phyloP scores from a whole-genome alignment of 2,797 vertebrate genomes.

The Liasis olivaceus region DNA sequence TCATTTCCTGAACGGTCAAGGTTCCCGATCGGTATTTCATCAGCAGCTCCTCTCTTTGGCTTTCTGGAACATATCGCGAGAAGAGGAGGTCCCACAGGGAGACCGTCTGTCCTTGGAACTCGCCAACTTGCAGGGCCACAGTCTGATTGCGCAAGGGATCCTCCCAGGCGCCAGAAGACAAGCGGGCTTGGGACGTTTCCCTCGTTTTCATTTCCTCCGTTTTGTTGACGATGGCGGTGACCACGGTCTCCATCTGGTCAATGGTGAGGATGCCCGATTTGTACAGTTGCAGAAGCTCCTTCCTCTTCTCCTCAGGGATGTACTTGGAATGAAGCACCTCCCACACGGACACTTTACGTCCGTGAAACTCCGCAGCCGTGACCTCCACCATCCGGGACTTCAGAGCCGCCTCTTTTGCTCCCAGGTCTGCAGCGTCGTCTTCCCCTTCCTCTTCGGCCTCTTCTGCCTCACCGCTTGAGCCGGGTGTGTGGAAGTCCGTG shows the following conservation, averaged over 20 bases:
- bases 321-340: slow-evolving; percentile 61
- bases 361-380: slow-evolving; percentile 72
- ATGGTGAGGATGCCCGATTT: background rate
- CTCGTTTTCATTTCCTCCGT: background rate
- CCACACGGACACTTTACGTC: slow-evolving; percentile 81
- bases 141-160: background rate
- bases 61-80: too few species aligned
- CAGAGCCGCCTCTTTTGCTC: slow-evolving; percentile 65
- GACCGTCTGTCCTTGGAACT: slow-evolving; percentile 71
- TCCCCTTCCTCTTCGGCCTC: slow-evolving; percentile 37
- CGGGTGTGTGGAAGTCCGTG: background rate
- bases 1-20: slow-evolving; percentile 65
- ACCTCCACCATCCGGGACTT: background rate
- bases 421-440: slow-evolving; percentile 78
- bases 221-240: background rate
- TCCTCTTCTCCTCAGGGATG: slow-evolving; percentile 59
- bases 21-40: slow-evolving; percentile 69
- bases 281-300: slow-evolving; percentile 75
- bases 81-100: slow-evolving; percentile 87
- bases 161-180: background rate
- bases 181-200: background rate
- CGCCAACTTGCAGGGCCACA: slow-evolving; percentile 51
- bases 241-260: slow-evolving; percentile 21
- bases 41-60: slow-evolving; percentile 60
- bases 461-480: background rate